phyloP scores from a whole-genome alignment of 2,797 vertebrate genomes.

The Crax fasciolata region DNA sequence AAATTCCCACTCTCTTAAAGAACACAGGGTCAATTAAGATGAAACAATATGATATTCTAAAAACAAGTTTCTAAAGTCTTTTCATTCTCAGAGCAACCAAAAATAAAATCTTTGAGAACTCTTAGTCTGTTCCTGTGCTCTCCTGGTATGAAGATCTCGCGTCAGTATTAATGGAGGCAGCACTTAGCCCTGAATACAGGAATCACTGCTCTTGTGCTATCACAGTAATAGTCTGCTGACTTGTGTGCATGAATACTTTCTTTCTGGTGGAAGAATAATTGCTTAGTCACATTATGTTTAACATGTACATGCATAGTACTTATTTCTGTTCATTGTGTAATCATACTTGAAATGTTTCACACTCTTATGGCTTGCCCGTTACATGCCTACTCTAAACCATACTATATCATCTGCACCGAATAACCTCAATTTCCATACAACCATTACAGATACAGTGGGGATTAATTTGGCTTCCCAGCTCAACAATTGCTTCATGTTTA shows the following conservation, averaged over 20 bases:
- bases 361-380: background rate
- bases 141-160: background rate
- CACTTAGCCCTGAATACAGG: background rate
- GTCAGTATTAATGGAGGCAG: background rate
- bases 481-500: background rate
- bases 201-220: background rate
- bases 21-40: background rate
- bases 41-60: background rate
- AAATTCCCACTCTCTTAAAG: background rate
- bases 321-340: constrained; percentile 55
- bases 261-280: constrained; percentile 45
- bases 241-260: background rate
- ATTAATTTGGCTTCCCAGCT: background rate
- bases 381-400: background rate
- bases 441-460: background rate
- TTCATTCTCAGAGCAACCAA: background rate
- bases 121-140: background rate
- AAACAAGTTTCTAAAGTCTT: background rate
- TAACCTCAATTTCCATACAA: background rate
- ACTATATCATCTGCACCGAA: background rate
- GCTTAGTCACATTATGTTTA: background rate
- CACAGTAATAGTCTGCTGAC: background rate
- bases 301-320: background rate
- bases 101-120: background rate
- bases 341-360: background rate